Conservation (phyloP, 2,113 vertebrate species). For the Etheostoma cragini region DNA sequence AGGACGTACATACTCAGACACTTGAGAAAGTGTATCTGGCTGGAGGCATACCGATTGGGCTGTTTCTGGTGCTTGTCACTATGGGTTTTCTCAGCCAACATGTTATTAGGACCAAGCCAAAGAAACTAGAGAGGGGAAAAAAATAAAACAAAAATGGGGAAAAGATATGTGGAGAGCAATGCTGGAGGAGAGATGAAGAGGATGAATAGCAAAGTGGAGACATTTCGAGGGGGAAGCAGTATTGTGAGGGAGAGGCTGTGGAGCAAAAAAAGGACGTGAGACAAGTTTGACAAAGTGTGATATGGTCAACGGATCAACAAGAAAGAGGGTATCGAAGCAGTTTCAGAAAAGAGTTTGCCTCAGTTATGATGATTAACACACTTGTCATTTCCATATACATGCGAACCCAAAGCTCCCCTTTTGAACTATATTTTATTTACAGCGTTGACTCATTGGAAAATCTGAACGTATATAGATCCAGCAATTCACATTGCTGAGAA, state of each 20-base stretch:
- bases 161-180: constrained; percentile 24
- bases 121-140: background rate
- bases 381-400: background rate
- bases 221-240: constrained; percentile 26
- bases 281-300: constrained; percentile 9
- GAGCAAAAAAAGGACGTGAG: constrained; percentile 26
- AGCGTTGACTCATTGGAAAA: constrained; percentile 14
- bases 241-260: constrained; percentile 11
- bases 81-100: constrained; percentile 38
- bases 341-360: constrained; percentile 16
- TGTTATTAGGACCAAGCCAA: constrained; percentile 52
- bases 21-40: constrained; percentile 52
- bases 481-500: constrained; percentile 39
- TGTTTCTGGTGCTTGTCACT: constrained; percentile 62
- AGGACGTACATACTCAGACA: constrained; percentile 56
- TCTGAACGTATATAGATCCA: background rate
- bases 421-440: constrained; percentile 37
- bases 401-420: constrained; percentile 1
- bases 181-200: constrained; percentile 31
- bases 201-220: constrained; percentile 33
- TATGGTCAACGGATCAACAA: constrained; percentile 28
- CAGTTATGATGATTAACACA: constrained; percentile 41
- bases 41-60: constrained; percentile 55
- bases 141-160: background rate
- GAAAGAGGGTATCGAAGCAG: constrained; percentile 24